phyloP scores from a whole-genome alignment of 2,113 vertebrate genomes.

The Taxidea taxus region DNA sequence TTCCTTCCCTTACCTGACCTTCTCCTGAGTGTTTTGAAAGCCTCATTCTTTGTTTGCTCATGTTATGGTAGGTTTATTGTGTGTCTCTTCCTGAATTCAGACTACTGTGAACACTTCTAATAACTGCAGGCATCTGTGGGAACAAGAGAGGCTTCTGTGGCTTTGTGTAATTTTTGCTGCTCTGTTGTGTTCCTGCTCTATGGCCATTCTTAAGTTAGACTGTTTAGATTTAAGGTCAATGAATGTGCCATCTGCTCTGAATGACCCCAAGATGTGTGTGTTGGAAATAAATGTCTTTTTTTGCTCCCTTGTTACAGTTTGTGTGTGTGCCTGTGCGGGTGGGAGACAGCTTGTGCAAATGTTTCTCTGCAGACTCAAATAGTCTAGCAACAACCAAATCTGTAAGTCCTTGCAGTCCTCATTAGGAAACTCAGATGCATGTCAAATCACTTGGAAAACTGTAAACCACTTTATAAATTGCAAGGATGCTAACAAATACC shows the following conservation, averaged over 20 bases:
- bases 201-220: neutral
- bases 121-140: neutral
- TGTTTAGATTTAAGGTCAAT: neutral
- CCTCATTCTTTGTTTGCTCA: neutral
- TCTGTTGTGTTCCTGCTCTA: neutral
- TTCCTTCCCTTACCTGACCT: neutral
- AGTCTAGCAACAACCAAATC: neutral
- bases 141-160: neutral
- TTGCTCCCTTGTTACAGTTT: neutral
- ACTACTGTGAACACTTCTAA: neutral
- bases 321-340: neutral
- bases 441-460: constrained; percentile 44
- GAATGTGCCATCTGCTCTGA: neutral
- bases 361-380: neutral
- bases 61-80: neutral
- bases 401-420: neutral
- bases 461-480: constrained; percentile 10
- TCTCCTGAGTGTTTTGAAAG: neutral
- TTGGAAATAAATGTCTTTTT: neutral
- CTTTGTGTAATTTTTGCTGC: neutral
- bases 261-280: neutral
- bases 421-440: constrained; percentile 40
- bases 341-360: neutral
- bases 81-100: constrained; percentile 6
- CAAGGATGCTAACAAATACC: constrained; percentile 17